Base-by-base conservation (phyloP, 2,888 invertebrate species). In the Anoncus sp. region DNA sequence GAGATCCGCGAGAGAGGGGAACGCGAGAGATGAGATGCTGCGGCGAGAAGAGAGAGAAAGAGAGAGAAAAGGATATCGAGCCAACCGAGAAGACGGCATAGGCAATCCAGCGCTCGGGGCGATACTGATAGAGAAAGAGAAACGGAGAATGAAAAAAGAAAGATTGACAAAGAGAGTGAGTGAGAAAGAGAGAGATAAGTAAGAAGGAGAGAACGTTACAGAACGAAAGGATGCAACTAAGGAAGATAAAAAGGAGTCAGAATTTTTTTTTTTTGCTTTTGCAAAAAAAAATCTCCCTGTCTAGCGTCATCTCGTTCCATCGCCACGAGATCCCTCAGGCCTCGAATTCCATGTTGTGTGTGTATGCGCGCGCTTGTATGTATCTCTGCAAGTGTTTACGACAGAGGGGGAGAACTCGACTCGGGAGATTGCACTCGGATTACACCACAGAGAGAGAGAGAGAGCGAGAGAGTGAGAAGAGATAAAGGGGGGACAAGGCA, bases 391-490 rank as follows among this genome's bases (percentile, higher is more conserved):
- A 5, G 49, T 24, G 12, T 14, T 22, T 7, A 51, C n/a, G 53
- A n/a, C 14, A 27, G 1, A 24, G n/a, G 6, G 53, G 24, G 18
- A 24, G n/a, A n/a, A n/a, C n/a, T 66, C 73, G 45, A 49, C 53
- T 74, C 70, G 60, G 22, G 70, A 78, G 77, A 78, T 78, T 74
- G 77, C 74, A 60, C 74, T 78, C 77, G 70, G 77, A 78, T 78
- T 78, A 78, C 74, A 75, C 38, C 74, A 60, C 62, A 9, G 69
- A 55, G 53, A 16, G 47, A 57, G 57, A 53, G 38, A 18, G 57
- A 45, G 72, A 45, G 18, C 40, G 43, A 66, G 51, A 38, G 18
- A 16, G 47, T 9, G 47, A 18, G 18, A 9, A 31, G 31, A 31
- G 31, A 31, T 3, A 31, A 7, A 31, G 7, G 63, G 57, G 63